Base-by-base conservation (phyloP, 2,797 vertebrate species). In the Paratrypauchen microcephalus region DNA sequence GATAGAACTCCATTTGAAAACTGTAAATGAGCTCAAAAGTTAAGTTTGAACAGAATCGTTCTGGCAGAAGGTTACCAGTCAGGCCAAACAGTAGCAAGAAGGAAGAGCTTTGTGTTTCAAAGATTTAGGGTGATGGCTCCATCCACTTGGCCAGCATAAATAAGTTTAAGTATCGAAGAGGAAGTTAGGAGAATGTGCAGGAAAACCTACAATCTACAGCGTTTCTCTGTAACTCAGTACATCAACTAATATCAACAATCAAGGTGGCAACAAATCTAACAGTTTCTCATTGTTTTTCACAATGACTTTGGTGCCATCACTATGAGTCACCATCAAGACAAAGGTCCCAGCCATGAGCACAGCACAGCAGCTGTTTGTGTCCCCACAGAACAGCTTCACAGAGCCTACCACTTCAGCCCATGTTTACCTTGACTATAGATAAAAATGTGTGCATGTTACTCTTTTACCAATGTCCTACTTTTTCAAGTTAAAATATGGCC, bases 71-170 rank as follows among this genome's bases (percentile, higher is more conserved):
- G 83, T 70, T 71, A 77, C 66, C 57, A 58, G 74, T 72, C 55
- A 59, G 81, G 85, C 88, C 86, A 87, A 89, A 71, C 78, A 76
- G 79, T 84, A 86, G 83, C 88, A 90, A 88, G 88, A 90, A 91
- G 83, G 73, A 30, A 69, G 82, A 39, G 72, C 81, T 83, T 88
- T 89, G 84, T 90, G 82, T 90, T 66, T 72, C 55, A 36, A 21
- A 79, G 83, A 91, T 90, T 91, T 90, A 91, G 68, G 16, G 30
- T 73, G 83, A 87, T 79, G 63, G 81, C 76, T 85, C 79, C 79
- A 73, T 90, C 88, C 83, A 87, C 81, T 86, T 52, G 71, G 84
- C 82, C 87, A 0, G 63, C 56, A 56, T 68, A 77, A 71, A 86
- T 87, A 83, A 78, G 83, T 85, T 59, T 57, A 73, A 81, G 71